A percentile compares a stretch with the other conserved stretches of the same genome.
These are phyloP conservation scores for Pygmarrhopalites habei DNA, from an alignment of 1,140 invertebrate species.

Conservation along the genomic window DNA sequence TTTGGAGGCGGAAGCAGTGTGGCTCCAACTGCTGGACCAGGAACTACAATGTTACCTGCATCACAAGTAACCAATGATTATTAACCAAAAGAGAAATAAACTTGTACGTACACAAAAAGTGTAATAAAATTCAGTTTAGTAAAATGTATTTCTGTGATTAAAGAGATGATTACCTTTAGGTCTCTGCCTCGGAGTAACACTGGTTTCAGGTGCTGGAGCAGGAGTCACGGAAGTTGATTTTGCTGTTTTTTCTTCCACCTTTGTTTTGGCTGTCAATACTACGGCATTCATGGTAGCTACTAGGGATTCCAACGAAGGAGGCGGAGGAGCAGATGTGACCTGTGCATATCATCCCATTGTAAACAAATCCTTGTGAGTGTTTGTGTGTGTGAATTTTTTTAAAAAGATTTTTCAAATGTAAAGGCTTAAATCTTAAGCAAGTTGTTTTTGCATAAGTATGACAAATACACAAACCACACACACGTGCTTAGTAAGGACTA, in stretches of 20 bases:
- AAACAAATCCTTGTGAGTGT: no score
- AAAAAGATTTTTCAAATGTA: no score
- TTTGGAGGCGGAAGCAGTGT: constrained; percentile 34
- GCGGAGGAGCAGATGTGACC: not conserved
- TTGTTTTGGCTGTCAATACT: constrained; percentile 15
- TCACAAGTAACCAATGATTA: no score
- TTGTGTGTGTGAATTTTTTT: no score
- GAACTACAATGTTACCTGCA: constrained; percentile 19
- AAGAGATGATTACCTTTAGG: constrained; percentile 71
- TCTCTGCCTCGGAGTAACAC: constrained; percentile 73
- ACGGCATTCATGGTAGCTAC: constrained; percentile 23
- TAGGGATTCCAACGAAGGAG: constrained; percentile 28
- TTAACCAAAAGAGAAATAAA: no score
- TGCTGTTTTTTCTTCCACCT: constrained; percentile 24
- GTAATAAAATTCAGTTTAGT: constrained; percentile 35
- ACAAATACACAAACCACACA: no score
- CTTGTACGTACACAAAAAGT: no score
- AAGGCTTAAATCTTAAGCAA: no score
- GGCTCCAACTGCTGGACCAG: constrained; percentile 37
- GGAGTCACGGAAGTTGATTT: constrained; percentile 44
- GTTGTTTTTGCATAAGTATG: no score
- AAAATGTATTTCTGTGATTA: no score
- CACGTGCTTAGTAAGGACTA: no score
- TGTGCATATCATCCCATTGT: no score
- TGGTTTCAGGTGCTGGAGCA: constrained; percentile 59